These are phyloP conservation scores for Caenorhabditis tropicalis DNA, from an alignment of 1,140 invertebrate species.

Conservation along the genomic window DNA sequence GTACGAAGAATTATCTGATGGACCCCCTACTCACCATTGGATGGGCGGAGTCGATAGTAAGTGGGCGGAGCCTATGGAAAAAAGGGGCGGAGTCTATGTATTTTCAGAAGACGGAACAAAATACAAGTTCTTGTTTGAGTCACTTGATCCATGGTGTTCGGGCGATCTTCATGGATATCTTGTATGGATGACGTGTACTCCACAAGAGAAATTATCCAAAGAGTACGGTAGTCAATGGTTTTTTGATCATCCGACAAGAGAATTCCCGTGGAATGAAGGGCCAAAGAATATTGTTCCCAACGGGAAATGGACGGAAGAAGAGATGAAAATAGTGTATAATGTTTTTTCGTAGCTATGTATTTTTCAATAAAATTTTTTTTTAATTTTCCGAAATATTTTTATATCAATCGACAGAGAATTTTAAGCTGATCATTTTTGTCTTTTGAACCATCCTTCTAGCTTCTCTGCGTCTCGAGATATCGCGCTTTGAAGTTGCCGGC, in stretches of 20 bases:
- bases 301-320: background rate
- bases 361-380: no score
- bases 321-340: background rate
- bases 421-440: no score
- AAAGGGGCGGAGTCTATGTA: no score
- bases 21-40: background rate
- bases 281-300: background rate
- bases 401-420: no score
- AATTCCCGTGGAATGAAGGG: background rate
- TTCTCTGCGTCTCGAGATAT: no score
- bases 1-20: background rate
- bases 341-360: background rate
- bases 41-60: background rate
- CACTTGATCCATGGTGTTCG: slow-evolving; percentile 5
- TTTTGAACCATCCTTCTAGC: no score
- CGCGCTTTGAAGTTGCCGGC: no score
- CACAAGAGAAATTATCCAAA: background rate
- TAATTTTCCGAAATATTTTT: no score
- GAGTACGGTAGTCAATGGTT: slow-evolving; percentile 14
- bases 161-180: background rate
- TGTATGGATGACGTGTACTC: slow-evolving; percentile 33
- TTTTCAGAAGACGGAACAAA: background rate
- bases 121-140: background rate
- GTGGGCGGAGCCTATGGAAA: no score
- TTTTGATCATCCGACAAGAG: background rate